Percentiles rank a stretch among this genome's conserved stretches.
phyloP scores from a whole-genome alignment of 2,888 invertebrate species.

The Neoitamus cyanurus region DNA sequence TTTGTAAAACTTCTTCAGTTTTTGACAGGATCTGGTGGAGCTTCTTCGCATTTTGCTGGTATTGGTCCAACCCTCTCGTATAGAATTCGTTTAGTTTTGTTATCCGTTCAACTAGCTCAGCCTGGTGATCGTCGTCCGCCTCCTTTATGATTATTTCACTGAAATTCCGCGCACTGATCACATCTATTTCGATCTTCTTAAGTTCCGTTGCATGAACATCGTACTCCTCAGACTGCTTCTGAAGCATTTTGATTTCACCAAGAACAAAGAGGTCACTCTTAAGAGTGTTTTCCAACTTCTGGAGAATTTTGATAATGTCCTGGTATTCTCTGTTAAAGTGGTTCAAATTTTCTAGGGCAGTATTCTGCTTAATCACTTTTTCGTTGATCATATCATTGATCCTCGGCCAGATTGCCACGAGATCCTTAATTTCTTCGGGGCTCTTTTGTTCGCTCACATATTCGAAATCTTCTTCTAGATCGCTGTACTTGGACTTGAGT shows the following conservation, averaged over 20 bases:
- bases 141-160: slow-evolving; percentile 65
- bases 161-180: slow-evolving; percentile 65
- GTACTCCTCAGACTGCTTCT: slow-evolving; percentile 50
- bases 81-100: slow-evolving; percentile 61
- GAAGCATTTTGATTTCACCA: slow-evolving; percentile 56
- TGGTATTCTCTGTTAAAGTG: slow-evolving; percentile 64
- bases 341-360: slow-evolving; percentile 65
- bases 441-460: slow-evolving; percentile 56
- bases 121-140: slow-evolving; percentile 59
- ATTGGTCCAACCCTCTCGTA: slow-evolving; percentile 59
- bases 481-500: slow-evolving; percentile 59
- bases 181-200: slow-evolving; percentile 65
- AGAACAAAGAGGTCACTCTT: slow-evolving; percentile 53
- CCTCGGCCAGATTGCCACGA: slow-evolving; percentile 61
- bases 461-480: slow-evolving; percentile 57
- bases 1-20: slow-evolving; percentile 60
- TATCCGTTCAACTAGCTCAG: slow-evolving; percentile 59
- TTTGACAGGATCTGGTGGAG: slow-evolving; percentile 59
- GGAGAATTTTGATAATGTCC: slow-evolving; percentile 56
- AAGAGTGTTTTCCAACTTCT: slow-evolving; percentile 52
- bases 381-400: slow-evolving; percentile 62
- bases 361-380: slow-evolving; percentile 64
- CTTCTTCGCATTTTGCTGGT: slow-evolving; percentile 59
- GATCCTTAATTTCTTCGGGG: slow-evolving; percentile 56
- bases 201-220: slow-evolving; percentile 60